Evolutionary conservation across 2,797 vertebrate species (phyloP).

Genomic region (Acanthornis magna): DNA sequence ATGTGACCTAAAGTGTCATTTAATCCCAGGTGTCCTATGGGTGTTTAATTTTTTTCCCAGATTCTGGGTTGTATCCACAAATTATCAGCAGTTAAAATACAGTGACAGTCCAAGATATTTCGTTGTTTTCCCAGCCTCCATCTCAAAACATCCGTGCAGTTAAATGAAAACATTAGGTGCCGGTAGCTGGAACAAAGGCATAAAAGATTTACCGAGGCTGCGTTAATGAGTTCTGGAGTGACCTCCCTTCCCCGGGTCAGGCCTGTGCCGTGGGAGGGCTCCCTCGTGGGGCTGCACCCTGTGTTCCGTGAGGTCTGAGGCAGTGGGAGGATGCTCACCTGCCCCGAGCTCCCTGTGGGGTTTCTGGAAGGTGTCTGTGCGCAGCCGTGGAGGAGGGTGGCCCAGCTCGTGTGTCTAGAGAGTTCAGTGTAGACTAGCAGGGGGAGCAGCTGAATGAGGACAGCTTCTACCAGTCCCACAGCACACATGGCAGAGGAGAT

Average conservation of each 20-base stretch:
- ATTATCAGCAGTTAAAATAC: background rate
- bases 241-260: background rate
- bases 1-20: background rate
- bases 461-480: background rate
- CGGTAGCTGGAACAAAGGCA: background rate
- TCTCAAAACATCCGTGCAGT: background rate
- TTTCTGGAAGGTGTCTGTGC: background rate
- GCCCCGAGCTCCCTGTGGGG: accelerated
- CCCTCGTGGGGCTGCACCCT: accelerated
- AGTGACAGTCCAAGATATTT: background rate
- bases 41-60: background rate
- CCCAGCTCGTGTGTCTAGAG: background rate
- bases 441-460: background rate
- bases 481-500: background rate
- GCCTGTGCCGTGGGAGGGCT: accelerated
- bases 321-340: accelerated
- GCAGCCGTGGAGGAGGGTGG: background rate
- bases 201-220: background rate
- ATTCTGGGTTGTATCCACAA: background rate
- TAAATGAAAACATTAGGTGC: background rate
- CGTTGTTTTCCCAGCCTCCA: background rate
- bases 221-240: conserved; percentile 12
- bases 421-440: background rate
- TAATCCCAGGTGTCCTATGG: background rate
- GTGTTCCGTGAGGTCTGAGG: accelerated